A percentile compares a stretch with the other conserved stretches of the same genome.
phyloP scores from a whole-genome alignment of 2,888 invertebrate genomes.

The Tachina grossa region DNA sequence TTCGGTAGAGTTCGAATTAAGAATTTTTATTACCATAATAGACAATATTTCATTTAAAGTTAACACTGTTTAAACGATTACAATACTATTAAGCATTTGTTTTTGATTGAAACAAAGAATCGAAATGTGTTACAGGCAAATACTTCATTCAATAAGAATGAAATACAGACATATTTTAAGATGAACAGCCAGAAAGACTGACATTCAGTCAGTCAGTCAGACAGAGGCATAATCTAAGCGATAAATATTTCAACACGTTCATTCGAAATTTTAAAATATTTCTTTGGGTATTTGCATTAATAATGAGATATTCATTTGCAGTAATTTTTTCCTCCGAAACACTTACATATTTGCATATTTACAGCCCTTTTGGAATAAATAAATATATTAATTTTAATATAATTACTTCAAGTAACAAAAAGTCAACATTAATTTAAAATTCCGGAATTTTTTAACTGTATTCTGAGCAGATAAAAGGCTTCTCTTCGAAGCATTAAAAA shows the following conservation, averaged over 20 bases:
- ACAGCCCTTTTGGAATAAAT: slow-evolving; percentile 2
- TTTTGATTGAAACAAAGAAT: not conserved
- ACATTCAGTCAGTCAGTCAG: not conserved
- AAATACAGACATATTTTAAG: no score
- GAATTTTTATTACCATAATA: not conserved
- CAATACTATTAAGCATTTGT: not conserved
- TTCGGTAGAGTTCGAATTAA: not conserved
- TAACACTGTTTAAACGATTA: not conserved
- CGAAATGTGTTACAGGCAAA: not conserved
- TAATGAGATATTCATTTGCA: slow-evolving; percentile 25
- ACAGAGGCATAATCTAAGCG: not conserved
- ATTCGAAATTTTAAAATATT: not conserved
- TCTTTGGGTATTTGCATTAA: slow-evolving; percentile 29
- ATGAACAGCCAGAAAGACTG: no score
- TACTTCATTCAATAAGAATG: not conserved
- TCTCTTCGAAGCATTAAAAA: no score
- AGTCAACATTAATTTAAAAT: not conserved
- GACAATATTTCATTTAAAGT: not conserved
- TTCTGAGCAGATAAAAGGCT: not conserved
- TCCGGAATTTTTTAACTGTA: not conserved
- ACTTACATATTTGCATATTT: not conserved
- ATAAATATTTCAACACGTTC: not conserved
- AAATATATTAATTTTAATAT: not conserved
- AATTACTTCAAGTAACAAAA: not conserved
- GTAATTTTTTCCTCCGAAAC: not conserved